A percentile compares a stretch with the other conserved stretches of the same genome.
Conservation (phyloP, 2,113 vertebrate species). For the Oryzias woworae region DNA sequence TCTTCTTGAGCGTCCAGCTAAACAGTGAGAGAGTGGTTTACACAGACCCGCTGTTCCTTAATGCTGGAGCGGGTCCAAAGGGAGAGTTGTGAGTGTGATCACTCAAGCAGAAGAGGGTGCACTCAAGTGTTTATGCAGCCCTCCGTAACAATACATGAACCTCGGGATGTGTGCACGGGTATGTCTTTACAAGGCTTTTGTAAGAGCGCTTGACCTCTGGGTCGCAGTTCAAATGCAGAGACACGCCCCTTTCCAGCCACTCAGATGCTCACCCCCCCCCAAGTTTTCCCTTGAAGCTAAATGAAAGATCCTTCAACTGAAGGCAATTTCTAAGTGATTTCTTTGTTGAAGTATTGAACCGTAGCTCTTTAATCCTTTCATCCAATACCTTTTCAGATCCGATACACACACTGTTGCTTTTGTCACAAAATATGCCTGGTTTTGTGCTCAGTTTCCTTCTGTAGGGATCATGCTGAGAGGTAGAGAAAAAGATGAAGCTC, state of each 20-base stretch:
- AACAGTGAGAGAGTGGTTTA: constrained; percentile 69
- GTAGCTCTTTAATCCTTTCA: constrained; percentile 10
- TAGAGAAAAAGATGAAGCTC: constrained; percentile 13
- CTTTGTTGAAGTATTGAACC: constrained; percentile 55
- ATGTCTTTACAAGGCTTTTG: constrained; percentile 46
- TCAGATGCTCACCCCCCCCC: constrained; percentile 44
- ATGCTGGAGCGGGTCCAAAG: constrained; percentile 36
- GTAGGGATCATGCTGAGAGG: constrained; percentile 9
- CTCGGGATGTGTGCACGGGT: constrained; percentile 34
- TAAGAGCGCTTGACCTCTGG: constrained; percentile 51
- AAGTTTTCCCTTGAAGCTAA: constrained; percentile 47
- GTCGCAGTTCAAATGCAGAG: constrained; percentile 55
- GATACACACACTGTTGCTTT: constrained; percentile 22
- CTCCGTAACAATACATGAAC: constrained; percentile 34
- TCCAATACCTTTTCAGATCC: constrained; percentile 37
- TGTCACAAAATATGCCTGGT: constrained; percentile 3
- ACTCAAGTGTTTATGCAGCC: constrained; percentile 48
- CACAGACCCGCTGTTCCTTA: constrained; percentile 44
- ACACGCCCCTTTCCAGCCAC: constrained; percentile 28
- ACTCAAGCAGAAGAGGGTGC: constrained; percentile 43
- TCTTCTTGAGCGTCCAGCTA: constrained; percentile 57
- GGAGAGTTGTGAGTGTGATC: constrained; percentile 17
- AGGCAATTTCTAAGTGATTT: constrained; percentile 30
- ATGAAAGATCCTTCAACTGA: constrained; percentile 54
- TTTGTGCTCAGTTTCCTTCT: constrained; percentile 20